These are phyloP conservation scores for Calliopsis andreniformis DNA, from an alignment of 1,140 invertebrate species.

Conservation along the genomic window DNA sequence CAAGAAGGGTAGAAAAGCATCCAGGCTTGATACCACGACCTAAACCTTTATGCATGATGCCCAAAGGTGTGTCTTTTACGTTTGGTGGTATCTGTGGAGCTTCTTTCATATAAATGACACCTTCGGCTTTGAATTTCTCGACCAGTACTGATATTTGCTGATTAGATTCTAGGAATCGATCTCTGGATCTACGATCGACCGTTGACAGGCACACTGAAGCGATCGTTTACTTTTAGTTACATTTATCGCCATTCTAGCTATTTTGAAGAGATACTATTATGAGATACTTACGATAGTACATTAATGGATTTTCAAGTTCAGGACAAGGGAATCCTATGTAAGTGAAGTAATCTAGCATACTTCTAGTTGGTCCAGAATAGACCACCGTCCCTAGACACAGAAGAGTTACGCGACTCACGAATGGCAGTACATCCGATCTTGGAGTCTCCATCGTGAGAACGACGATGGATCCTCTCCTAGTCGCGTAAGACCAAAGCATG, in stretches of 20 bases:
- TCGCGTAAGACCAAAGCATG: constrained; percentile 94
- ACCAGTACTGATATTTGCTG: constrained; percentile 95
- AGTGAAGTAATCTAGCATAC: constrained; percentile 95
- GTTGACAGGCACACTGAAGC: constrained; percentile 93
- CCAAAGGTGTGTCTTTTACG: constrained; percentile 72
- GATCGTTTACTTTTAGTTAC: neutral
- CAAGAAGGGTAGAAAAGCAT: constrained; percentile 86
- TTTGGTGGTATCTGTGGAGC: constrained; percentile 79
- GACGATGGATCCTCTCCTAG: constrained; percentile 93
- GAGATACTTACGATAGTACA: constrained; percentile 92
- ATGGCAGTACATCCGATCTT: constrained; percentile 95
- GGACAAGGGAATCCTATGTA: constrained; percentile 96
- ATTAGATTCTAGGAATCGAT: constrained; percentile 95
- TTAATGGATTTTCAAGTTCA: constrained; percentile 94
- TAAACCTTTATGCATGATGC: constrained; percentile 73
- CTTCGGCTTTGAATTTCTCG: constrained; percentile 94
- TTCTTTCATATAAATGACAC: constrained; percentile 85
- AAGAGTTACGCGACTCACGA: constrained; percentile 90
- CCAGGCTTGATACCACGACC: constrained; percentile 85
- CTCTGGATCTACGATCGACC: constrained; percentile 92
- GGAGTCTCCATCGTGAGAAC: constrained; percentile 96
- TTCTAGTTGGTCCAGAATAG: constrained; percentile 93
- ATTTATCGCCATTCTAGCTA: neutral
- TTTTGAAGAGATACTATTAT: too few species aligned
- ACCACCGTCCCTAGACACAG: constrained; percentile 94